phyloP scores from a whole-genome alignment of 2,888 invertebrate genomes.

The Sinelater perroti region DNA sequence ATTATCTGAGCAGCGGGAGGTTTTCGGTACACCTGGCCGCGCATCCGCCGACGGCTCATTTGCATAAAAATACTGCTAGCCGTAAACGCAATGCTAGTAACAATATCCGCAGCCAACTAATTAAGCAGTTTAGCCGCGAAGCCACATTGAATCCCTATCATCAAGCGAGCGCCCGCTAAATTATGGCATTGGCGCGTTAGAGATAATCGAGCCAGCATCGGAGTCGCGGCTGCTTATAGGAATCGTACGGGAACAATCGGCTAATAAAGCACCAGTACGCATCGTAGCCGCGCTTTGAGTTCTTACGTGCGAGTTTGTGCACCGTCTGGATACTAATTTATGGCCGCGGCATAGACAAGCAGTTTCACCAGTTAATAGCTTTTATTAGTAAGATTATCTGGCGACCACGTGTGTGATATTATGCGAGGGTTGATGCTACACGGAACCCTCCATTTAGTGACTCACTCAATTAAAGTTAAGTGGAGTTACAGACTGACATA shows the following conservation, averaged over 20 bases:
- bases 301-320: neutral
- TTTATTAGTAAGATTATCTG: constrained; percentile 39
- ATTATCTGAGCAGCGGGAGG: neutral
- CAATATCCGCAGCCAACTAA: neutral
- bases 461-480: constrained; percentile 42
- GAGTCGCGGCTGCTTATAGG: neutral
- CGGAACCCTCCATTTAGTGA: constrained; percentile 39
- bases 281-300: neutral
- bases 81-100: neutral
- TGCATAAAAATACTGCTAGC: neutral
- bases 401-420: constrained; percentile 49
- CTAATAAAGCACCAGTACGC: neutral
- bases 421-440: constrained; percentile 49
- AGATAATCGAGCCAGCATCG: neutral
- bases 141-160: too few species aligned
- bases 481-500: constrained; percentile 38
- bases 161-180: too few species aligned
- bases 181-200: neutral
- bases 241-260: neutral
- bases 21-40: constrained; percentile 1
- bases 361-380: constrained; percentile 35
- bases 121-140: too few species aligned
- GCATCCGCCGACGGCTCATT: neutral
- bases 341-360: constrained; percentile 13
- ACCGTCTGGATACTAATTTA: constrained; percentile 21